Conservation (phyloP, 2,797 vertebrate genomes). For the Crenuchus spilurus region DNA sequence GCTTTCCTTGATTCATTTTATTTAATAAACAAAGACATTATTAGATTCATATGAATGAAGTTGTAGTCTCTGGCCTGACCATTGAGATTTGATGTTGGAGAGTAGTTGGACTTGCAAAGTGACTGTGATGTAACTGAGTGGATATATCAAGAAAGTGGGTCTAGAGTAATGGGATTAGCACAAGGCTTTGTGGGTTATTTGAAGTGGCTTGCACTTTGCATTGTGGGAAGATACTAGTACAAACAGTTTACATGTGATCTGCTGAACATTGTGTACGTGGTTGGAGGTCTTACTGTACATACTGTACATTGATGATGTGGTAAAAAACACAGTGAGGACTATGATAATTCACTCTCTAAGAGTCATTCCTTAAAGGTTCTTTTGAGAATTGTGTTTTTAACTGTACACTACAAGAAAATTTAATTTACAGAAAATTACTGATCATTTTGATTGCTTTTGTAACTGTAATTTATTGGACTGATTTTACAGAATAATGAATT, state of each 20-base stretch:
- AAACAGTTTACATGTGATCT: conserved; percentile 37
- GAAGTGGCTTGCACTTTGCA: conserved; percentile 52
- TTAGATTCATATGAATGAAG: neutral
- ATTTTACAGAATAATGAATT: too few relatives aligned
- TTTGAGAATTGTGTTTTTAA: too few relatives aligned
- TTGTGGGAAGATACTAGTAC: conserved; percentile 27
- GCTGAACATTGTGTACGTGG: neutral
- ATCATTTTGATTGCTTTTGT: too few relatives aligned
- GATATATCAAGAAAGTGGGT: conserved; percentile 75
- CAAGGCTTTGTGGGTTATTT: conserved; percentile 75
- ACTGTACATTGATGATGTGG: too few relatives aligned
- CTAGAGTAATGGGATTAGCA: conserved; percentile 80
- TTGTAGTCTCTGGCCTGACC: neutral
- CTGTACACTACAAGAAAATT: too few relatives aligned
- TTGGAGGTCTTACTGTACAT: neutral
- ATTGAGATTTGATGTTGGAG: neutral
- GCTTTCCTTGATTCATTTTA: neutral
- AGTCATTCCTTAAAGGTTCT: too few relatives aligned
- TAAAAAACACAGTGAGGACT: too few relatives aligned
- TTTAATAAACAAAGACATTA: neutral
- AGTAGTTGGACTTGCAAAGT: conserved; percentile 13
- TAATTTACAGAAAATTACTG: too few relatives aligned
- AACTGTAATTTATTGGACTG: too few relatives aligned
- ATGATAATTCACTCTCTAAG: too few relatives aligned
- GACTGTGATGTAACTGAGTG: conserved; percentile 71